Evolutionary conservation across 1,140 invertebrate species (phyloP).

Genomic region (Lasioglossum albipes): DNA sequence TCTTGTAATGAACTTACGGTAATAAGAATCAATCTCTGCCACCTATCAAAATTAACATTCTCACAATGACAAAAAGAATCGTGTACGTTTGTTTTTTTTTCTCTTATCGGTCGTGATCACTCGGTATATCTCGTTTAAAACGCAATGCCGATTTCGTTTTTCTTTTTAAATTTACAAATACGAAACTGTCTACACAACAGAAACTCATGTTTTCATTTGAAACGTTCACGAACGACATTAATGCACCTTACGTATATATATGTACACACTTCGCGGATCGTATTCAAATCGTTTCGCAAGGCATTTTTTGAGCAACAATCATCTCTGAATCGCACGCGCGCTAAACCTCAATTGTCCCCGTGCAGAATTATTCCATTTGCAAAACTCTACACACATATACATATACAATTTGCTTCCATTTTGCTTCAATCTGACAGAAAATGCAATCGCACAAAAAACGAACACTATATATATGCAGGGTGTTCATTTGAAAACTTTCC

Average conservation of each 20-base stretch:
- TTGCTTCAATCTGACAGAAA: no score
- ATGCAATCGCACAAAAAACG: no score
- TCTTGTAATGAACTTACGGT: conserved; percentile 33
- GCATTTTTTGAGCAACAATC: conserved; percentile 62
- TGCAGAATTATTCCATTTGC: no score
- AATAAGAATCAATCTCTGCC: conserved; percentile 32
- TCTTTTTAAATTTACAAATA: conserved; percentile 48
- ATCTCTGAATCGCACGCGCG: background rate
- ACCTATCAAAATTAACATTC: conserved; percentile 58
- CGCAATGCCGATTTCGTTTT: conserved; percentile 39
- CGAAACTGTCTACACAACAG: conserved; percentile 48
- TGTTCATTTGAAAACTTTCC: no score
- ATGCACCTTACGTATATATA: conserved; percentile 55
- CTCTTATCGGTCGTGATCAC: conserved; percentile 34
- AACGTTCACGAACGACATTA: conserved; percentile 58
- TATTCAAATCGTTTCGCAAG: conserved; percentile 62
- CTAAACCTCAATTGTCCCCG: background rate
- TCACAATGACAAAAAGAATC: conserved; percentile 51
- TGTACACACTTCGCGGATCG: conserved; percentile 61
- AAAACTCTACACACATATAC: no score
- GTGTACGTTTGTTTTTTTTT: conserved; percentile 8
- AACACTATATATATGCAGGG: no score
- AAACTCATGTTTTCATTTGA: conserved; percentile 42
- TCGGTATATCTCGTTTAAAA: conserved; percentile 41
- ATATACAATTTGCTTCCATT: no score